A percentile compares a stretch with the other conserved stretches of the same genome.
Evolutionary conservation across 2,113 vertebrate species (phyloP).

Genomic region (Anolis carolinensis): DNA sequence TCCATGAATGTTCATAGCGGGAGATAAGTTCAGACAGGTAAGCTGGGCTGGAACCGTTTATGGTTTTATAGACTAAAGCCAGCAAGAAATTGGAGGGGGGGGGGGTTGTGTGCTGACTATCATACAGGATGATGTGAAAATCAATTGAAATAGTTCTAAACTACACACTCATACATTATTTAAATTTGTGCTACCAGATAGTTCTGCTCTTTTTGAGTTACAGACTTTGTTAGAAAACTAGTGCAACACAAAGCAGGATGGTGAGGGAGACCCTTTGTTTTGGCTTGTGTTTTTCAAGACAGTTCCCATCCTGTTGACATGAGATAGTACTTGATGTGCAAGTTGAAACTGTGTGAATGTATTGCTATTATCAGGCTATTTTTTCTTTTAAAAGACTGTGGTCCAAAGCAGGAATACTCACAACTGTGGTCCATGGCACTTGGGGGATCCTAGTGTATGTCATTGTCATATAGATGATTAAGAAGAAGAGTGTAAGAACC

Average conservation of each 20-base stretch:
- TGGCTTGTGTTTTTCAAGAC: background rate
- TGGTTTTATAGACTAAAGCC: too few species aligned
- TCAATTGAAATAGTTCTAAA: background rate
- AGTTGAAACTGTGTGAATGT: background rate
- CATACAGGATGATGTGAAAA: background rate
- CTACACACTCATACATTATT: too few species aligned
- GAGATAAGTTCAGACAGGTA: too few species aligned
- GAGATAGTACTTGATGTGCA: background rate
- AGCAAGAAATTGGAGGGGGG: too few species aligned
- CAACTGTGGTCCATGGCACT: constrained; percentile 88
- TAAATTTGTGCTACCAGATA: background rate
- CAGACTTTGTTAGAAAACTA: background rate
- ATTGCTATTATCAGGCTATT: background rate
- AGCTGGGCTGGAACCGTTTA: too few species aligned
- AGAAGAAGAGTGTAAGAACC: constrained; percentile 87
- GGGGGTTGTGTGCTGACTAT: too few species aligned
- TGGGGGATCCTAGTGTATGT: constrained; percentile 84
- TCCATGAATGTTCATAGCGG: too few species aligned
- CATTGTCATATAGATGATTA: constrained; percentile 88
- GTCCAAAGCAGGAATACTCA: constrained; percentile 66
- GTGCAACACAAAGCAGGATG: background rate
- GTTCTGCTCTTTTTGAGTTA: background rate
- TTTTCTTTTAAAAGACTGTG: background rate
- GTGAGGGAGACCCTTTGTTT: background rate
- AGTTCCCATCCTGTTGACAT: background rate